These are phyloP conservation scores for Axea sp. DNA, from an alignment of 2,888 invertebrate genomes.

Conservation along the genomic window DNA sequence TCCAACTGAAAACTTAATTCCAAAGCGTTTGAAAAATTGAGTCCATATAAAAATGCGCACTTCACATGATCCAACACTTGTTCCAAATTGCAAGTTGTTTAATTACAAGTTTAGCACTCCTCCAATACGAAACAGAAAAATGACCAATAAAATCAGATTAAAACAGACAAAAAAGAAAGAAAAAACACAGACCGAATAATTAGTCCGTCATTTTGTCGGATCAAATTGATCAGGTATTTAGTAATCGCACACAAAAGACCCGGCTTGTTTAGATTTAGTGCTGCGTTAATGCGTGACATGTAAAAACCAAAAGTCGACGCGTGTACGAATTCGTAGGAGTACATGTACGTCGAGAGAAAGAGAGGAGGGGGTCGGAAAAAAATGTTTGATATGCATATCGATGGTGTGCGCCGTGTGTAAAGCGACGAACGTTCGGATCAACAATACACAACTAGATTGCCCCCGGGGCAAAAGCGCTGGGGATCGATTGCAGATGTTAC, in stretches of 20 bases:
- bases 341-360: neutral
- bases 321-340: slow-evolving; percentile 10
- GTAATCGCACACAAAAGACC: slow-evolving; percentile 25
- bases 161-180: no score
- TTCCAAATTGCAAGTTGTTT: no score
- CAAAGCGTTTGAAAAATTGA: no score
- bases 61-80: no score
- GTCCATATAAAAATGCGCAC: no score
- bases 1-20: no score
- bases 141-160: no score
- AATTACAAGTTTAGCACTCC: no score
- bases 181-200: no score
- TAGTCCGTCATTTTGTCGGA: no score
- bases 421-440: slow-evolving; percentile 68
- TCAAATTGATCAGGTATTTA: neutral
- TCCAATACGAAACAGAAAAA: no score
- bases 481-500: slow-evolving; percentile 50
- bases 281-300: slow-evolving; percentile 27
- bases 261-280: slow-evolving; percentile 11
- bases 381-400: slow-evolving; percentile 33
- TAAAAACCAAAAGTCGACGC: slow-evolving; percentile 28
- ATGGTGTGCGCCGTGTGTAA: slow-evolving; percentile 52
- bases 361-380: slow-evolving; percentile 3
- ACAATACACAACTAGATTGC: slow-evolving; percentile 78
- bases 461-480: slow-evolving; percentile 68